Percentiles rank a stretch among this genome's conserved stretches.
phyloP scores from a whole-genome alignment of 2,888 invertebrate genomes.

The Morpho achilles region DNA sequence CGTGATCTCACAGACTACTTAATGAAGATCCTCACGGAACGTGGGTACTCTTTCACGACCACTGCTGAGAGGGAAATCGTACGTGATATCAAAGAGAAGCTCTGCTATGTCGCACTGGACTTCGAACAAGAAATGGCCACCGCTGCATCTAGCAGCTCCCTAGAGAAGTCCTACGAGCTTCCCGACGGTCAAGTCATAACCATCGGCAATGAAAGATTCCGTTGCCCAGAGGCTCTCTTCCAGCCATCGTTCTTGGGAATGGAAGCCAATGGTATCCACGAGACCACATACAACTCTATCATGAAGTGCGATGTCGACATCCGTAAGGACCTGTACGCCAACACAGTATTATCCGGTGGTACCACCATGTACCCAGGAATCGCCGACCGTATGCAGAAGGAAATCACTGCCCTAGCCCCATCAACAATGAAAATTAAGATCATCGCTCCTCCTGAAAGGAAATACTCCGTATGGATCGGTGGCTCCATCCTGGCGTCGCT shows the following conservation, averaged over 20 bases:
- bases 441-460: constrained; percentile 94
- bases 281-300: constrained; percentile 96
- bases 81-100: constrained; percentile 95
- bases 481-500: constrained; percentile 94
- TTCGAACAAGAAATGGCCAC: constrained; percentile 97
- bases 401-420: constrained; percentile 93
- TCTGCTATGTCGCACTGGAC: constrained; percentile 94
- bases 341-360: constrained; percentile 94
- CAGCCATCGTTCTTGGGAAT: constrained; percentile 95
- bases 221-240: constrained; percentile 97
- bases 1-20: constrained; percentile 95
- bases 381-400: constrained; percentile 94
- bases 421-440: constrained; percentile 97
- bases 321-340: constrained; percentile 97
- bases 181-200: constrained; percentile 96
- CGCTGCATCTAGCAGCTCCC: constrained; percentile 92
- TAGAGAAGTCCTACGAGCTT: constrained; percentile 97
- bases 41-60: constrained; percentile 94
- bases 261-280: constrained; percentile 93
- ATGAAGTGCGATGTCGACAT: constrained; percentile 99
- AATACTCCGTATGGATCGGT: constrained; percentile 96
- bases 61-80: constrained; percentile 96
- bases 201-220: constrained; percentile 95
- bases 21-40: constrained; percentile 95
- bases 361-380: constrained; percentile 95